Evolutionary conservation across 2,797 vertebrate species (phyloP), one percentile per base, ranked within the genome.

Genomic region (Novumbra hubbsi): DNA sequence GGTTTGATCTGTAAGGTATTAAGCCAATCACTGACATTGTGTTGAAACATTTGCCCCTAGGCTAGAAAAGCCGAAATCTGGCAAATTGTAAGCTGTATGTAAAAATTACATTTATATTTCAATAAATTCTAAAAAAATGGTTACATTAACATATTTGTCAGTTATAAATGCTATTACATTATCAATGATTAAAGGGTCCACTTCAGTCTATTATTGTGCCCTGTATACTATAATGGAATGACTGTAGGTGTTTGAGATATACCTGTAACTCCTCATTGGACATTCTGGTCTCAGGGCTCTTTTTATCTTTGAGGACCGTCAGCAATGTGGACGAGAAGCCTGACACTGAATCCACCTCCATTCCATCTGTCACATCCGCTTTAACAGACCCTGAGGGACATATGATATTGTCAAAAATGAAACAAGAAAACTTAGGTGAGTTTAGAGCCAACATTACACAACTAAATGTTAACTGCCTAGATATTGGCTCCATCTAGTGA

Each of bases 211-310:
- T 55, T 21, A 55, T 8, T 55, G 11, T 21, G 52, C n/a, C 8
- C n/a, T 60, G 19, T 60, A 60, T 60, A 60, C 55, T 21, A 60
- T 45, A 60, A 60, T 60, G 21, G 7, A 41, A 60, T 27, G 32
- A 27, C 38, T 24, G 32, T 38, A 32, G 17, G 60, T 70, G 9
- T 24, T 27, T 60, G 7, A 14, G 3, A 11, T 70, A 15, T 89
- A 98, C 98, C 95, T 98, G 96, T 38, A 99, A 90, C 66, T 97
- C 95, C 67, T 90, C 90, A 66, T 94, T 96, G 73, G 96, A 96
- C 32, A 98, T 88, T 83, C 95, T 93, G 76, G 97, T 95, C 88
- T 98, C 96, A 30, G 96, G 97, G 11, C 89, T 92, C 0, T 91
- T 88, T 89, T 95, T 98, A 68, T 94, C 92, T 86, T 92, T 94